Evolutionary conservation across 2,113 vertebrate genomes (phyloP).

Genomic region (Patagioenas fasciata): DNA sequence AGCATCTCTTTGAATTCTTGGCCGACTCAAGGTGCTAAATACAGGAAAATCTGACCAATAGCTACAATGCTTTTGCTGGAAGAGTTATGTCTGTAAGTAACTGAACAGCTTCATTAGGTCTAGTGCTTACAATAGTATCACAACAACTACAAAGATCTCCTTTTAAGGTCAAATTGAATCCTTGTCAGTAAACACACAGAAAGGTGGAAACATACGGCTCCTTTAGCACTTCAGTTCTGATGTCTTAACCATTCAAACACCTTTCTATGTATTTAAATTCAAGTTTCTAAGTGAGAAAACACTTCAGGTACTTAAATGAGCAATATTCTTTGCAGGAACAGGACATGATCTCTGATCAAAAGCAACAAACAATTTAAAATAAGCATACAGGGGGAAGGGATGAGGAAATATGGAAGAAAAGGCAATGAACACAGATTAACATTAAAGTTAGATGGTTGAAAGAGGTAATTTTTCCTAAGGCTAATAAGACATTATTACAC

Average conservation of each 20-base stretch:
- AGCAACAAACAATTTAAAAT: neutral
- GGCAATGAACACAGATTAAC: neutral
- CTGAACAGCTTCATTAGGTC: neutral
- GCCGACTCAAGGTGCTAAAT: neutral
- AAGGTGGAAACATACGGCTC: neutral
- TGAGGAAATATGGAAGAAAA: neutral
- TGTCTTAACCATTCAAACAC: neutral
- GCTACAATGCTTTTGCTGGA: neutral
- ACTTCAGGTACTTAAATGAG: neutral
- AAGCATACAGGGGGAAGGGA: neutral
- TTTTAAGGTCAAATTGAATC: neutral
- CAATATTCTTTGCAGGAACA: neutral
- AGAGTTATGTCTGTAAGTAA: neutral
- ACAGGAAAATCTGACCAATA: neutral
- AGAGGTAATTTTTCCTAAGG: neutral
- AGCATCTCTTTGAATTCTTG: neutral
- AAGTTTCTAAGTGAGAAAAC: neutral
- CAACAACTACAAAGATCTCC: neutral
- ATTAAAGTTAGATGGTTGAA: neutral
- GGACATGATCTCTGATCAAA: neutral
- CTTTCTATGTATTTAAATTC: neutral
- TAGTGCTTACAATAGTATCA: neutral
- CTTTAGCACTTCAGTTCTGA: neutral
- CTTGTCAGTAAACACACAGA: neutral
- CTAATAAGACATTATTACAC: neutral